These are phyloP conservation scores for Trypoxylon attenuatum DNA, from an alignment of 2,888 invertebrate genomes.

Conservation along the genomic window DNA sequence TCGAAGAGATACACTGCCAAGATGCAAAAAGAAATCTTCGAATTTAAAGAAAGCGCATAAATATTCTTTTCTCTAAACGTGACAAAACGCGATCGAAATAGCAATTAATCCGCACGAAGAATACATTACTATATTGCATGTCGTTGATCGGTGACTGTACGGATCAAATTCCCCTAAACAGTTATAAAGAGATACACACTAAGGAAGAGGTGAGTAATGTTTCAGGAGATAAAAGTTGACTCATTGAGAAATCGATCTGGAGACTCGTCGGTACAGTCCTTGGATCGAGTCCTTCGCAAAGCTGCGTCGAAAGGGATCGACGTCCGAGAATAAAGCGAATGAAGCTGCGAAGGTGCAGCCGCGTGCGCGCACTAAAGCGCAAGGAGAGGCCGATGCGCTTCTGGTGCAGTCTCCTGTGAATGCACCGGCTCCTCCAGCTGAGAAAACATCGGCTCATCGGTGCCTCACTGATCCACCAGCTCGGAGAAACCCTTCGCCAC, in stretches of 20 bases:
- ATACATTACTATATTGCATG: no score
- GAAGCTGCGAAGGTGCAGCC: slow-evolving; percentile 14
- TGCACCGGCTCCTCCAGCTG: slow-evolving; percentile 54
- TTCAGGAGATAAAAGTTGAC: no score
- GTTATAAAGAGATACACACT: no score
- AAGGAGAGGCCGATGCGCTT: slow-evolving; percentile 35
- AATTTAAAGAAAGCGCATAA: no score
- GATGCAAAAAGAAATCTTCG: no score
- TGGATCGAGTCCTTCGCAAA: slow-evolving; percentile 1
- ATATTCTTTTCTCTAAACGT: no score
- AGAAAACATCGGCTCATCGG: slow-evolving; percentile 47
- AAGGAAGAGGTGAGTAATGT: no score
- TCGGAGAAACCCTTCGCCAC: slow-evolving; percentile 11
- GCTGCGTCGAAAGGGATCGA: not conserved
- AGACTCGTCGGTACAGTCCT: not conserved
- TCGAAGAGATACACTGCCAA: slow-evolving; percentile 11
- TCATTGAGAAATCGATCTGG: no score
- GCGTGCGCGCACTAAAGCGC: slow-evolving; percentile 28
- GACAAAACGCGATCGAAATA: no score
- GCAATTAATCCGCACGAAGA: no score
- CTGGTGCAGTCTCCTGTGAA: slow-evolving; percentile 48
- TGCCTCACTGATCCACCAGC: slow-evolving; percentile 30
- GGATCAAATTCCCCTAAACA: no score
- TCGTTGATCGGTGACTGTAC: no score
- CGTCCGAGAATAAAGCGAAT: slow-evolving; percentile 11